Evolutionary conservation across 2,888 invertebrate genomes (phyloP).

Genomic region (Drosophila bunnanda): DNA sequence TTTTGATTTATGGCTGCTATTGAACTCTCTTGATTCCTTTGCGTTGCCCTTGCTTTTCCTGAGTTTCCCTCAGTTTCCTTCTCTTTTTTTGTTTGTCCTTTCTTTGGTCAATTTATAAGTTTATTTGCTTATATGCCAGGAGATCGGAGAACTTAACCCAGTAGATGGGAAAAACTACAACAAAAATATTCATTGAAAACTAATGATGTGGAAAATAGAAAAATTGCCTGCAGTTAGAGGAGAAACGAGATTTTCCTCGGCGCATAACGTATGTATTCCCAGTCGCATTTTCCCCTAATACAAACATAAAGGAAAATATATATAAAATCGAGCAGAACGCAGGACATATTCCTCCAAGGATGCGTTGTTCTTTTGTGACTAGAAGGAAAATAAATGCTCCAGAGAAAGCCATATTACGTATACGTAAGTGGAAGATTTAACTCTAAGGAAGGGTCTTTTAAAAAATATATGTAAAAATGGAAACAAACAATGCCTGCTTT

Average conservation of each 20-base stretch:
- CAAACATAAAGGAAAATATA: conserved; percentile 16
- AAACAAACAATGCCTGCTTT: neutral
- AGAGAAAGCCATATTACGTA: conserved; percentile 14
- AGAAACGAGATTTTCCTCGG: conserved; percentile 20
- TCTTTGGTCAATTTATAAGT: conserved; percentile 71
- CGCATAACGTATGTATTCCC: conserved; percentile 9
- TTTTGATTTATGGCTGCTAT: conserved; percentile 76
- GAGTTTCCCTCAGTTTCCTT: neutral
- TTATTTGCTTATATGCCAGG: conserved; percentile 69
- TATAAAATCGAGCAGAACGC: neutral
- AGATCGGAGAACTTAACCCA: conserved; percentile 59
- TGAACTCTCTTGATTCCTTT: conserved; percentile 51
- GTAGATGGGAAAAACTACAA: conserved; percentile 21
- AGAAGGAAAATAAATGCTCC: neutral
- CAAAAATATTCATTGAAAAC: conserved; percentile 76
- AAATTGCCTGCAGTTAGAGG: conserved; percentile 72
- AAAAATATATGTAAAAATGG: neutral
- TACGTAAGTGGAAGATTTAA: neutral
- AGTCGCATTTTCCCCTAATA: conserved; percentile 10
- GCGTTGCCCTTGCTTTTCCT: conserved; percentile 20
- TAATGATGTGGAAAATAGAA: conserved; percentile 79
- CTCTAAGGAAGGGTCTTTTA: neutral
- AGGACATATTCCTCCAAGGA: conserved; percentile 11
- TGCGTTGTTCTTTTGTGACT: conserved; percentile 40
- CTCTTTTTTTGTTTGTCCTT: conserved; percentile 30